Evolutionary conservation across 37 sponge, comb jelly and placozoan genomes (phyloP).

Genomic region (Dysidea cf. avara): DNA sequence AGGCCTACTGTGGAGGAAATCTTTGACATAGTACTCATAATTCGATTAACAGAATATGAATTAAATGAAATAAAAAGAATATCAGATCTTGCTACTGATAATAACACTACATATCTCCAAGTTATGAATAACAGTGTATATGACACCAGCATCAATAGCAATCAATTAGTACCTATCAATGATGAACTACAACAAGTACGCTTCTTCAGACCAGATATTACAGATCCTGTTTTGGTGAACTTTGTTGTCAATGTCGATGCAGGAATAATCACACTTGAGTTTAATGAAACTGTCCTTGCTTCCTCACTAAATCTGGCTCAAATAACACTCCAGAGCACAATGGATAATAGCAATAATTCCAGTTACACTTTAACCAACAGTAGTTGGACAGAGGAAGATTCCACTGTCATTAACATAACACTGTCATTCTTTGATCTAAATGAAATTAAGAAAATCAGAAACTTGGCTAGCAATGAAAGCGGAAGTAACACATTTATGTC

Average conservation of each 20-base stretch:
- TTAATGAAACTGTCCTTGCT: slow-evolving; percentile 79
- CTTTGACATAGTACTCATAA: slow-evolving; percentile 2
- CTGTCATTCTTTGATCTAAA: slow-evolving; percentile 82
- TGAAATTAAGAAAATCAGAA: slow-evolving; percentile 72
- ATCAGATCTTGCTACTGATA: slow-evolving; percentile 55
- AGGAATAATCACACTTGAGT: slow-evolving; percentile 59
- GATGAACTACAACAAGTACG: slow-evolving; percentile 21
- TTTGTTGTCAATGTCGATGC: slow-evolving; percentile 62
- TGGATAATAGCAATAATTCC: neutral
- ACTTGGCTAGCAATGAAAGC: slow-evolving; percentile 43
- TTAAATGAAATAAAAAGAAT: slow-evolving; percentile 80
- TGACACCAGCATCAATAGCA: slow-evolving; percentile 42
- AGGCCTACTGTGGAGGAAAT: too few species aligned
- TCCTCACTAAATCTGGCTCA: slow-evolving; percentile 49
- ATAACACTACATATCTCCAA: slow-evolving; percentile 64
- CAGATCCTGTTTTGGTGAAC: slow-evolving; percentile 57
- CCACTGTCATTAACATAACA: slow-evolving; percentile 48
- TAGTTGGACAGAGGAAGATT: slow-evolving; percentile 45
- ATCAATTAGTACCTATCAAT: slow-evolving; percentile 36
- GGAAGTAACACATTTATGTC: slow-evolving; percentile 69
- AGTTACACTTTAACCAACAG: slow-evolving; percentile 62
- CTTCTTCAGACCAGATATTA: slow-evolving; percentile 47
- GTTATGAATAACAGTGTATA: slow-evolving; percentile 34
- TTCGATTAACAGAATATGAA: slow-evolving; percentile 50
- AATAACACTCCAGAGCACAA: slow-evolving; percentile 61